Percentiles rank a stretch among this genome's conserved stretches.
Conservation (phyloP, 2,797 vertebrate species). For the Rhinophrynus dorsalis region DNA sequence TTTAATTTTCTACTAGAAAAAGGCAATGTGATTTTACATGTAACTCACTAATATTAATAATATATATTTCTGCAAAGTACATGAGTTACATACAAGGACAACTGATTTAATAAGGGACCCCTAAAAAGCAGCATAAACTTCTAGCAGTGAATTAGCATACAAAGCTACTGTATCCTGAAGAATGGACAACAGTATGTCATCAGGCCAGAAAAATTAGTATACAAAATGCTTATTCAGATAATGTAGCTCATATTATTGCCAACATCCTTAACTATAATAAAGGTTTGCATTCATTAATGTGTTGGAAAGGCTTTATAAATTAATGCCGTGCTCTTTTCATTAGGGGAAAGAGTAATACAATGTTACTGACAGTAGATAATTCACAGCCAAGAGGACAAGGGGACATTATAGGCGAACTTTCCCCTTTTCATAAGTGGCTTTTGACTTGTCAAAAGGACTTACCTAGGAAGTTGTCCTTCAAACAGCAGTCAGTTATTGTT, state of each 20-base stretch:
- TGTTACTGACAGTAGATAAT: neutral
- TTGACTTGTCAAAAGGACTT: no score
- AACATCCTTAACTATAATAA: slow-evolving; percentile 34
- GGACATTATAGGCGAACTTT: no score
- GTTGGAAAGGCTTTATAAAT: slow-evolving; percentile 27
- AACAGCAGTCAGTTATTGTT: no score
- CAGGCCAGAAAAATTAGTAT: slow-evolving; percentile 1
- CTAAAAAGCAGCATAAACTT: neutral
- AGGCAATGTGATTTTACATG: neutral
- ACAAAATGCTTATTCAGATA: slow-evolving; percentile 31
- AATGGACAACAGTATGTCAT: slow-evolving; percentile 17
- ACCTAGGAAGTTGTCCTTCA: no score
- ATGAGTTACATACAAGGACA: neutral
- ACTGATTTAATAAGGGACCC: neutral
- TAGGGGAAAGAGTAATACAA: slow-evolving; percentile 6
- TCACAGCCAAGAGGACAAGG: no score
- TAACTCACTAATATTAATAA: neutral
- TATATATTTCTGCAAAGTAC: neutral
- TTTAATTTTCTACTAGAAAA: neutral
- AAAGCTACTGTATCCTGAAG: slow-evolving; percentile 19
- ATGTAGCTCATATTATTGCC: slow-evolving; percentile 28
- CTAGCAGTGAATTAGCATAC: slow-evolving; percentile 16
- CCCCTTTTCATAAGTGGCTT: no score
- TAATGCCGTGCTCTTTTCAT: slow-evolving; percentile 38
- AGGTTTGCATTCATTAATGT: slow-evolving; percentile 35